These are phyloP conservation scores for Romanogobio albipinnatus DNA, from an alignment of 2,113 vertebrate species.

Conservation along the genomic window DNA sequence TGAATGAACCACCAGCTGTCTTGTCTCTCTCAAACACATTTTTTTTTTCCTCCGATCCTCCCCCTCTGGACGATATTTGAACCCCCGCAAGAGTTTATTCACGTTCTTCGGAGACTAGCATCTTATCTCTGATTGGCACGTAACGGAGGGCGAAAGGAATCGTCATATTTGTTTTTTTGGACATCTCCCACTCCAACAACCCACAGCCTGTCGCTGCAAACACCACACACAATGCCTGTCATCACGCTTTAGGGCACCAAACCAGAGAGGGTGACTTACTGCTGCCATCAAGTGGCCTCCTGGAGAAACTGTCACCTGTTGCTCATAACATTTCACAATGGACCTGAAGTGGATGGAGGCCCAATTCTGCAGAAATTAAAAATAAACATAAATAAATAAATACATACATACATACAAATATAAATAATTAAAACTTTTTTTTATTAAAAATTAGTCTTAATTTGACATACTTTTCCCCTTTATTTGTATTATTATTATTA, in stretches of 20 bases:
- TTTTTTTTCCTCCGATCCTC: conserved; percentile 36
- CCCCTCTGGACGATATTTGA: conserved; percentile 50
- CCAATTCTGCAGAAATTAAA: background rate
- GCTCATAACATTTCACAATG: conserved; percentile 23
- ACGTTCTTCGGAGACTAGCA: conserved; percentile 54
- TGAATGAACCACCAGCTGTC: conserved; percentile 38
- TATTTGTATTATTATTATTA: background rate
- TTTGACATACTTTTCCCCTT: background rate
- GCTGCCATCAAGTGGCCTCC: conserved; percentile 57
- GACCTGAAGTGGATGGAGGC: background rate
- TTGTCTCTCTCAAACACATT: conserved; percentile 32
- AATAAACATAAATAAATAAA: background rate
- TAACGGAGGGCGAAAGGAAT: conserved; percentile 57
- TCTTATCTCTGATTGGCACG: conserved; percentile 62
- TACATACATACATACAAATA: background rate
- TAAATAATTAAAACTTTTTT: no score
- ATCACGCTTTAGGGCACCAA: conserved; percentile 50
- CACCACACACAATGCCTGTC: conserved; percentile 49
- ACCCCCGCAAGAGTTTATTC: conserved; percentile 59
- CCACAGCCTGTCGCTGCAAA: conserved; percentile 46
- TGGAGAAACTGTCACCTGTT: conserved; percentile 47
- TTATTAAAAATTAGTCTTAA: background rate
- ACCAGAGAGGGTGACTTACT: conserved; percentile 47
- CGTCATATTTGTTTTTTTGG: conserved; percentile 57
- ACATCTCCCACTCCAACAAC: conserved; percentile 51